Conservation (phyloP, 2,888 invertebrate genomes). For the Pemphredon lugubris region DNA sequence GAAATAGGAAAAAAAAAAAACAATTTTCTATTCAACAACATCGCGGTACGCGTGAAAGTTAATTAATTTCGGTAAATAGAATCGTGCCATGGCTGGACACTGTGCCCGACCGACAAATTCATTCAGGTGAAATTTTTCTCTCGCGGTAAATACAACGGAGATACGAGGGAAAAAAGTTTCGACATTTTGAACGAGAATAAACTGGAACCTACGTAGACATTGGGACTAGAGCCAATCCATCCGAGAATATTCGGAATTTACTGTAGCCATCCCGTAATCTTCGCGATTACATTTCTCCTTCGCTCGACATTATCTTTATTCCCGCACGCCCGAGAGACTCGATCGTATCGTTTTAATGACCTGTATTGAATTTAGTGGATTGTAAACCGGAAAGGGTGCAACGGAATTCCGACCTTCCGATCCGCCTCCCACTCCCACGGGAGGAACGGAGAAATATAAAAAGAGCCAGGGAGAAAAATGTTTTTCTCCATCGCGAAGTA, state of each 20-base stretch:
- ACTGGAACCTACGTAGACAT: conserved; percentile 22
- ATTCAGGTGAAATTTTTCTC: conserved; percentile 10
- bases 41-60: not conserved
- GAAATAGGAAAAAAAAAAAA: not conserved
- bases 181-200: conserved; percentile 24
- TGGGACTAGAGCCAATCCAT: conserved; percentile 46
- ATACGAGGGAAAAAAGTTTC: conserved; percentile 20
- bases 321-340: conserved; percentile 34
- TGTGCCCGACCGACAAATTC: conserved; percentile 9
- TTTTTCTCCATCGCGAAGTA: not conserved
- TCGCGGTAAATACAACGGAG: conserved; percentile 28
- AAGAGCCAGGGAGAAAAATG: conserved; percentile 3
- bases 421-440: not conserved
- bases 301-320: not conserved
- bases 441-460: conserved; percentile 28
- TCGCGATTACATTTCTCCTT: not conserved
- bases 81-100: conserved; percentile 32
- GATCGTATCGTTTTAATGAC: conserved; percentile 24
- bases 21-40: not conserved
- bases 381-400: conserved; percentile 4
- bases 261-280: conserved; percentile 26
- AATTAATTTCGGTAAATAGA: conserved; percentile 8
- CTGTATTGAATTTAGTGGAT: conserved; percentile 18
- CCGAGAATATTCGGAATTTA: conserved; percentile 44
- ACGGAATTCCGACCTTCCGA: conserved; percentile 3